A percentile compares a stretch with the other conserved stretches of the same genome.
Evolutionary conservation across 2,888 invertebrate species (phyloP).

Genomic region (Drosophila meridionalis): DNA sequence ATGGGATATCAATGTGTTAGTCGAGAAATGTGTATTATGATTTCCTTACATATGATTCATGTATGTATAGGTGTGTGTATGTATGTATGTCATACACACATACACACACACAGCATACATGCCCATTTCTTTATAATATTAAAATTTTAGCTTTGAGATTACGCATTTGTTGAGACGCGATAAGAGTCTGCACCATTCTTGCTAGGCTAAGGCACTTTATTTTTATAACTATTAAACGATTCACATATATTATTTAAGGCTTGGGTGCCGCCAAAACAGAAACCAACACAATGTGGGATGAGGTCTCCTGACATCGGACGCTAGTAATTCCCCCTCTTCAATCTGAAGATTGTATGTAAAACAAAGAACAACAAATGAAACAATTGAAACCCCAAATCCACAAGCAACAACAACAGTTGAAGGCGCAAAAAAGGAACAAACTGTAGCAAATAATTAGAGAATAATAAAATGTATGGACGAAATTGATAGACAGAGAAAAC

Average conservation of each 20-base stretch:
- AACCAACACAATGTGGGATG: not conserved
- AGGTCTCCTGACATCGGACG: conserved; percentile 10
- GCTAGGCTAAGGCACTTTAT: conserved; percentile 45
- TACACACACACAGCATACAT: conserved; percentile 23
- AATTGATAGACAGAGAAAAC: conserved; percentile 62
- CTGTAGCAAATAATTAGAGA: conserved; percentile 70
- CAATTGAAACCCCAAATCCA: not conserved
- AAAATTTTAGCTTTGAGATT: conserved; percentile 62
- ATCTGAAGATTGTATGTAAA: conserved; percentile 10
- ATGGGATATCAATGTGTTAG: conserved; percentile 24
- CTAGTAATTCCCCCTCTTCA: conserved; percentile 22
- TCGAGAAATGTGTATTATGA: conserved; percentile 54
- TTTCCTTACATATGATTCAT: conserved; percentile 57
- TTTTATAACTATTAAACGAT: conserved; percentile 31
- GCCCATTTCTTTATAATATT: conserved; percentile 35
- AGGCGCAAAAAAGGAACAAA: conserved; percentile 51
- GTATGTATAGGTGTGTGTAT: conserved; percentile 35
- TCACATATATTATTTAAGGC: conserved; percentile 35
- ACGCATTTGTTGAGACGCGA: conserved; percentile 56
- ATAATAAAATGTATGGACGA: conserved; percentile 61
- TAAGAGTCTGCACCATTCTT: conserved; percentile 42
- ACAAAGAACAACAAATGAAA: not conserved
- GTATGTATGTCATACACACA: not conserved
- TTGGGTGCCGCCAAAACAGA: conserved; percentile 7
- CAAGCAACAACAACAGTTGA: conserved; percentile 12